Evolutionary conservation across 1,140 invertebrate species (phyloP).

Genomic region (Drusus annulatus): DNA sequence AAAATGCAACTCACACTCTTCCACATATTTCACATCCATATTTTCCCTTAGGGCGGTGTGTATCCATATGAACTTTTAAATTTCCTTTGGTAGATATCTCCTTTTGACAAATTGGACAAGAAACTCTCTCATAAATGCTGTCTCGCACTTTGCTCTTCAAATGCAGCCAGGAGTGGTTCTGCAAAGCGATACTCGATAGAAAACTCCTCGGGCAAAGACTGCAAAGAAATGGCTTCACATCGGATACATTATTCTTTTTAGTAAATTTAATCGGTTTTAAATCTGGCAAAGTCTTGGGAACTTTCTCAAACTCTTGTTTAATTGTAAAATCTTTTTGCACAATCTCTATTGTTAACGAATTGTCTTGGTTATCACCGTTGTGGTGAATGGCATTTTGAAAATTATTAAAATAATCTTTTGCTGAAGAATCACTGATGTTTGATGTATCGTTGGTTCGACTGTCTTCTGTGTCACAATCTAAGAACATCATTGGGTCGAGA

Average conservation of each 20-base stretch:
- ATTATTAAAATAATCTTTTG: slow-evolving; percentile 26
- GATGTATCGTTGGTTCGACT: slow-evolving; percentile 51
- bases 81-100: slow-evolving; percentile 76
- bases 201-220: slow-evolving; percentile 64
- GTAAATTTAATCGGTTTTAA: slow-evolving; percentile 64
- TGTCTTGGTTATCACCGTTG: slow-evolving; percentile 13
- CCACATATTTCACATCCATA: slow-evolving; percentile 79
- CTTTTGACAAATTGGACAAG: slow-evolving; percentile 77
- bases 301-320: slow-evolving; percentile 47
- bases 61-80: slow-evolving; percentile 78
- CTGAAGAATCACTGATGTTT: slow-evolving; percentile 26
- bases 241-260: slow-evolving; percentile 59
- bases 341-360: slow-evolving; percentile 53
- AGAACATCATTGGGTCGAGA: slow-evolving; percentile 68
- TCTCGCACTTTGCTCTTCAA: slow-evolving; percentile 57
- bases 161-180: slow-evolving; percentile 68
- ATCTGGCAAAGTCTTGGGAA: slow-evolving; percentile 46
- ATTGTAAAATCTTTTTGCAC: slow-evolving; percentile 15
- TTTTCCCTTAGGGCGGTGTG: slow-evolving; percentile 76
- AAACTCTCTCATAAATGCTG: slow-evolving; percentile 60
- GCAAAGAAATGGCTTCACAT: slow-evolving; percentile 64
- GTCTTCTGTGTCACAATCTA: slow-evolving; percentile 60
- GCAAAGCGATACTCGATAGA: slow-evolving; percentile 65
- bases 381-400: slow-evolving; percentile 14
- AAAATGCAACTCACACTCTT: slow-evolving; percentile 74